Evolutionary conservation across 2,113 vertebrate genomes (phyloP), one percentile per base, ranked within the genome.

Genomic region (Triplophysa rosa): DNA sequence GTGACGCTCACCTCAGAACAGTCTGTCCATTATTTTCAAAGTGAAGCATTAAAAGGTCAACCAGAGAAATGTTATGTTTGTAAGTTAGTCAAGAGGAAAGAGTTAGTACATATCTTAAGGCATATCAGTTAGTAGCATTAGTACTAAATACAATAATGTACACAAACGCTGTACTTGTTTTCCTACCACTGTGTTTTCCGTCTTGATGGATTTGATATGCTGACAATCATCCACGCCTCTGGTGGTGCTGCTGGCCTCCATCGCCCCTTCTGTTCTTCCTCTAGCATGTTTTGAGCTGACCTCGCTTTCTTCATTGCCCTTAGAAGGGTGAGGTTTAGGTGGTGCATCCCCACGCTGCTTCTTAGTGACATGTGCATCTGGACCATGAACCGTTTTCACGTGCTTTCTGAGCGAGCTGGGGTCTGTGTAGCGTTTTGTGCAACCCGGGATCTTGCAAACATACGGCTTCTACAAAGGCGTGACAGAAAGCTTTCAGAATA

Each of bases 351-450:
- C 92, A 29, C 97, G 95, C 47, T 98, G 97, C 71, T 98, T 99
- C 91, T 99, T 99, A 0, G 98, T 99, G 87, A 99, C 92, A 0
- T 99, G 98, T 0, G 98, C 98, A 0, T 99, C 97, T 0, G 98
- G 98, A 24, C 98, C 97, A 0, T 99, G 98, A 62, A 99, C 97
- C 0, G 97, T 99, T 88, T 99, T 99, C 21, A 99, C 98, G 0
- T 99, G 98, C 83, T 99, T 99, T 88, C 98, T 93, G 85, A 99
- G 97, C 21, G 98, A 99, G 79, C 98, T 99, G 23, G 98, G 98
- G 88, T 99, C 98, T 0, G 98, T 99, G 93, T 99, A 99, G 37
- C 97, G 89, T 90, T 99, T 99, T 0, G 96, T 98, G 80, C 98
- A 99, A 72, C 96, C 97, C 0, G 95, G 95, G 82, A 99, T 97